Evolutionary conservation across 2,888 invertebrate genomes (phyloP).

Genomic region (Temnothorax ravouxi): DNA sequence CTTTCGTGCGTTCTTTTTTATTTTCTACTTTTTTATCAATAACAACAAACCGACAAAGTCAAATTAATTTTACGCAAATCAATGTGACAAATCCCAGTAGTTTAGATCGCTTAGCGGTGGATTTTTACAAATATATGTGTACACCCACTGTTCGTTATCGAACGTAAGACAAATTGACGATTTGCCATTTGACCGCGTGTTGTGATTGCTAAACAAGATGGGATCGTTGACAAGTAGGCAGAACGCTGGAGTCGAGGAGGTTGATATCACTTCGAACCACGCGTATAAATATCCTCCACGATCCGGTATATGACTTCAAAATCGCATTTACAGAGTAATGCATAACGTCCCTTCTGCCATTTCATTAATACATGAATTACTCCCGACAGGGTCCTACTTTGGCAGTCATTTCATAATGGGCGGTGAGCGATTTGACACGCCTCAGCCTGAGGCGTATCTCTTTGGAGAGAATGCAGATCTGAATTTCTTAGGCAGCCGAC

Average conservation of each 20-base stretch:
- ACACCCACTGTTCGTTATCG: too few species aligned
- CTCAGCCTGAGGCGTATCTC: slow-evolving; percentile 98
- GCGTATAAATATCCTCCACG: slow-evolving; percentile 98
- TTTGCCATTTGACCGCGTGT: not conserved
- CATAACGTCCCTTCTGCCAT: not conserved
- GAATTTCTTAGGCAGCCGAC: slow-evolving; percentile 97
- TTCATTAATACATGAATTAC: slow-evolving; percentile 38
- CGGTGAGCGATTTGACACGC: slow-evolving; percentile 98
- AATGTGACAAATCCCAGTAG: not conserved
- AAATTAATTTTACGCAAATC: not conserved
- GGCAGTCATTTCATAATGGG: slow-evolving; percentile 99
- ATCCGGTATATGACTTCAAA: slow-evolving; percentile 89
- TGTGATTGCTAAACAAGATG: slow-evolving; percentile 87
- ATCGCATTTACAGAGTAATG: not conserved
- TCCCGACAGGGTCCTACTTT: slow-evolving; percentile 94
- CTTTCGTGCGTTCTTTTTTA: not conserved
- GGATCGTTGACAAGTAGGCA: slow-evolving; percentile 94
- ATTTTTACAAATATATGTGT: too few species aligned
- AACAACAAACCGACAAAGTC: not conserved
- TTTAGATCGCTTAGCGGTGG: not conserved
- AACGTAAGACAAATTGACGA: not conserved
- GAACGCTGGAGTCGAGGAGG: slow-evolving; percentile 95
- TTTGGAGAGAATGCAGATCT: slow-evolving; percentile 99
- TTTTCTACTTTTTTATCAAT: not conserved
- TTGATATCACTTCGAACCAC: slow-evolving; percentile 94